Evolutionary conservation across 2,888 invertebrate genomes (phyloP).

Genomic region (Elysia crispata): DNA sequence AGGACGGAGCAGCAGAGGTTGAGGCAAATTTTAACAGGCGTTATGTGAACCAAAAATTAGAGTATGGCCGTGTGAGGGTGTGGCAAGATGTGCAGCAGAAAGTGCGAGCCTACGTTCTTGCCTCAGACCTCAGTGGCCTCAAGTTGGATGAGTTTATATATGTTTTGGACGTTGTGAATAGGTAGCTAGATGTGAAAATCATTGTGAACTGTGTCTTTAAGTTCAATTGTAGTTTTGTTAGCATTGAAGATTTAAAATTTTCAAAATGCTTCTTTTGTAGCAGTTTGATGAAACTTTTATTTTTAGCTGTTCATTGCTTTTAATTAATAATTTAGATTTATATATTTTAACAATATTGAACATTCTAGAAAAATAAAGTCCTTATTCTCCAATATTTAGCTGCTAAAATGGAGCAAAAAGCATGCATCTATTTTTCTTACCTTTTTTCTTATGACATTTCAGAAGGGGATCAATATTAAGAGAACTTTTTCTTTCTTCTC

Average conservation of each 20-base stretch:
- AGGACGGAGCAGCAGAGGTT: conserved; percentile 47
- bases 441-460: too few species aligned
- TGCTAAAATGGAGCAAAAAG: too few species aligned
- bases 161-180: conserved; percentile 90
- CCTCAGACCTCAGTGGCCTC: conserved; percentile 88
- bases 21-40: conserved; percentile 81
- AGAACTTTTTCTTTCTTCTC: conserved; percentile 12
- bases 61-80: conserved; percentile 89
- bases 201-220: neutral
- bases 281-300: neutral
- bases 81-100: conserved; percentile 97
- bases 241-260: too few species aligned
- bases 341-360: too few species aligned
- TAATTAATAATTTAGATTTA: too few species aligned
- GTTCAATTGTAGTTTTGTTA: neutral
- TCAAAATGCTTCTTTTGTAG: too few species aligned
- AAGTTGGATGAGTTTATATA: conserved; percentile 96
- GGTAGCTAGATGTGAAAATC: conserved; percentile 79
- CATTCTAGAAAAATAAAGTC: too few species aligned
- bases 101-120: conserved; percentile 85
- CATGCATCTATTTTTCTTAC: too few species aligned
- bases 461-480: too few species aligned
- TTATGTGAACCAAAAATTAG: conserved; percentile 91
- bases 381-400: too few species aligned
- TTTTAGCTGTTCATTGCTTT: neutral